Evolutionary conservation across 2,888 invertebrate species (phyloP), one percentile per base, ranked within the genome.

Genomic region (Acleris emargana): DNA sequence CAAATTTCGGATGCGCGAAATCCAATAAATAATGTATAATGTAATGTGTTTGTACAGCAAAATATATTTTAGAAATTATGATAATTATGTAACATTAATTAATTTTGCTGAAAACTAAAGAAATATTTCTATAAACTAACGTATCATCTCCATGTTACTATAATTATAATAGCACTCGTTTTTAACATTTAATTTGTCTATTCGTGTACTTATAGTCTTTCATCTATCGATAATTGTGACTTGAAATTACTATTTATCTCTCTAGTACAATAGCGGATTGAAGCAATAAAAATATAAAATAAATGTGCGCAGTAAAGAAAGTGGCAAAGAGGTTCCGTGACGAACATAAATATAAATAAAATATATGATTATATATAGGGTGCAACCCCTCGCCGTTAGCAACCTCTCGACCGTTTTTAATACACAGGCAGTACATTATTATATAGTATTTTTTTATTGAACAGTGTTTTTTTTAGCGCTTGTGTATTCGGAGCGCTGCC

Each of bases 191-290:
- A 67, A 69, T 69, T 69, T 70, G 70, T 73, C 71, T 74, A 75
- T 70, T 42, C 42, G 69, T 75, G 73, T 74, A 72, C 71, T 72
- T 73, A 53, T 64, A 68, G 71, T 72, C 68, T 67, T 13, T 72
- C 74, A 68, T 72, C 71, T 76, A 69, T 74, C 72, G 71, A 67
- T 70, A 68, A 57, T 63, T 58, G 42, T 57, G 57, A 68, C 64
- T 70, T 70, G 60, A 61, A 67, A 63, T 64, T 67, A 68, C 68
- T 68, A 62, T 53, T 58, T 76, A 76, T 75, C 76, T 76, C 72
- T 78, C 73, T 81, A 80, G 76, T 77, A 76, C 76, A 80, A 77
- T 78, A 77, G 79, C 80, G 72, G 69, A 75, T 72, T 71, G 71
- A 69, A 64, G 50, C 58, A 63, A 58, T 55, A 60, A 60, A 64